Base-by-base conservation (phyloP, 2,113 vertebrate genomes). In the Orycteropus afer region DNA sequence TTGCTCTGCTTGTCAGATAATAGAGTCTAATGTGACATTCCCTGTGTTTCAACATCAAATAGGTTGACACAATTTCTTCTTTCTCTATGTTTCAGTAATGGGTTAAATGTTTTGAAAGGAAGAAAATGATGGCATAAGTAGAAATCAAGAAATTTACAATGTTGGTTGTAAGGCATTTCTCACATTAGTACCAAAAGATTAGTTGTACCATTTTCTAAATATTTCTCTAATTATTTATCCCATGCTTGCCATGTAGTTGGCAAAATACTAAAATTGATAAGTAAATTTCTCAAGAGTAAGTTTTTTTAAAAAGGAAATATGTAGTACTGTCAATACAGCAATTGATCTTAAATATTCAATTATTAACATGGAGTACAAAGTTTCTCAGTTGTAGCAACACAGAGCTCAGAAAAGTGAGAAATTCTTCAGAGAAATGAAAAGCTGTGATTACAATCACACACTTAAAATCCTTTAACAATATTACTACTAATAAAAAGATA, bases 91-190 rank as follows among this genome's bases (percentile, higher is more conserved):
- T 27, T 93, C 57, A 57, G 17, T 63, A 8, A 67, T 77, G 77
- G 7, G 27, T 53, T 40, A 74, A 92, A 83, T n/a, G 34, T 65
- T 92, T 90, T 81, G 40, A 77, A 95, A 96, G 49, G 12, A 84
- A 3, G 18, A 13, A 12, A 49, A 53, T 86, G 42, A 78, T 92
- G 27, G 32, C 3, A 32, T 42, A 74, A 79, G 67, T 47, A n/a
- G 40, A 17, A 42, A 82, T 67, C 17, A 81, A 37, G 77, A 86
- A 27, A n/a, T 13, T 18, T 1, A 25, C 11, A 57, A 15, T 45
- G 4, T 51, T 84, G 27, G 22, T 47, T 91, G 87, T 4, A 90
- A 80, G 6, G 10, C 81, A 2, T 4, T 17, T 27, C 61, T 61
- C 13, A 69, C 29, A 14, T 94, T 77, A 92, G 63, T 69, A 65